Percentiles rank a stretch among this genome's conserved stretches.
Conservation (phyloP, 2,797 vertebrate species). For the Rhyacichthys aspro region DNA sequence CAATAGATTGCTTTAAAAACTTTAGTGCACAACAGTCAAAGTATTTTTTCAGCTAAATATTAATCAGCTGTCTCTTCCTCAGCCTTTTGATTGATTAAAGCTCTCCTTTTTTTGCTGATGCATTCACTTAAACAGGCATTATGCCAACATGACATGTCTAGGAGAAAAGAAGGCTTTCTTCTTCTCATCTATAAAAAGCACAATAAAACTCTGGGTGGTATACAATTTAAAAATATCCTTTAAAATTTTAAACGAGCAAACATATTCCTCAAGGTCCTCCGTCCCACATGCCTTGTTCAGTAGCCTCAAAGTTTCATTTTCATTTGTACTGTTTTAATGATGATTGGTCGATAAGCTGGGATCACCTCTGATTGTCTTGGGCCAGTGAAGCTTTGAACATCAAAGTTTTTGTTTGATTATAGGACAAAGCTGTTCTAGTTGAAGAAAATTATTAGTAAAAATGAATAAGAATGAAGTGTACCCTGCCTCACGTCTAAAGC, state of each 20-base stretch:
- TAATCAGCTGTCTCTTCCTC: constrained; percentile 45
- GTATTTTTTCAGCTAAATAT: constrained; percentile 31
- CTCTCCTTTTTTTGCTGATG: constrained; percentile 15
- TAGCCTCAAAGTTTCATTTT: not conserved
- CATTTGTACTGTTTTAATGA: not conserved
- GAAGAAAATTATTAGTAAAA: too few species aligned
- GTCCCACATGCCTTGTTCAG: not conserved
- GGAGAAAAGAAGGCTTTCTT: constrained; percentile 2
- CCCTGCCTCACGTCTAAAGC: too few species aligned
- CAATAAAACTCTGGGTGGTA: constrained; percentile 1
- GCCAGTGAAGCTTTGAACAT: too few species aligned
- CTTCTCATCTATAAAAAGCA: constrained; percentile 7
- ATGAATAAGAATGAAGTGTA: too few species aligned
- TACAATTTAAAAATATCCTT: not conserved
- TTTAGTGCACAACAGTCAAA: too few species aligned
- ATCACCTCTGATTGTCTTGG: too few species aligned
- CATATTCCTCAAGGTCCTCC: too few species aligned
- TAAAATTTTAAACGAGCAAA: not conserved
- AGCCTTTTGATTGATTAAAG: constrained; percentile 48
- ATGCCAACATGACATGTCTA: not conserved
- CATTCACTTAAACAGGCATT: constrained; percentile 21
- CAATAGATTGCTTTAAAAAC: constrained; percentile 20
- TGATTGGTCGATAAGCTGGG: too few species aligned
- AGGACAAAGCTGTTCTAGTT: too few species aligned
- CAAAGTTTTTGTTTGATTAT: too few species aligned